Percentiles rank a stretch among this genome's conserved stretches.
Evolutionary conservation across 1,140 invertebrate species (phyloP).

Genomic region (Brevipalpus yothersi): DNA sequence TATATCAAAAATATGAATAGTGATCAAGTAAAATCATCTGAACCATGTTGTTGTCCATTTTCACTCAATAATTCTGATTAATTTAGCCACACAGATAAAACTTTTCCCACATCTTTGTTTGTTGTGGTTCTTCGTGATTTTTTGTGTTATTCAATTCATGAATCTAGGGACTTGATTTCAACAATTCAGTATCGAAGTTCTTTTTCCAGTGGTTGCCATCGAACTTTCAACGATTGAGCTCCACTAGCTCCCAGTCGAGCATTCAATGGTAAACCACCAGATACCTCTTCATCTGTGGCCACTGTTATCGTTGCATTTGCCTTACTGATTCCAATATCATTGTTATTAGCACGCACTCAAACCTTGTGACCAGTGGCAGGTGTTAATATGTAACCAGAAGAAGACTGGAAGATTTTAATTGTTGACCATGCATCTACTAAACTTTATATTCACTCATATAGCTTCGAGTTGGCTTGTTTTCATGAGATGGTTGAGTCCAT

Average conservation of each 20-base stretch:
- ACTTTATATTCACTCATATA: constrained; percentile 69
- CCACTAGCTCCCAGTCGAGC: constrained; percentile 3
- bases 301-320: constrained; percentile 54
- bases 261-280: constrained; percentile 8
- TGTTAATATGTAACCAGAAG: constrained; percentile 39
- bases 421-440: constrained; percentile 28
- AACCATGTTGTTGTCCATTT: too few relatives aligned
- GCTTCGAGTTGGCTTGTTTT: constrained; percentile 77
- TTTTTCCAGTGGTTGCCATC: constrained; percentile 17
- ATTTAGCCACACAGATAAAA: too few relatives aligned
- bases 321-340: constrained; percentile 72
- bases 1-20: too few relatives aligned
- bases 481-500: constrained; percentile 86
- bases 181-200: too few relatives aligned
- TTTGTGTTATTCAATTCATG: too few relatives aligned
- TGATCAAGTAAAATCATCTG: too few relatives aligned
- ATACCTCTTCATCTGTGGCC: constrained; percentile 73
- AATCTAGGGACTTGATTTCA: too few relatives aligned
- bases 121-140: too few relatives aligned
- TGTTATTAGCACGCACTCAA: constrained; percentile 74
- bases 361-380: constrained; percentile 88
- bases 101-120: too few relatives aligned
- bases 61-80: too few relatives aligned
- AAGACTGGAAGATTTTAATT: constrained; percentile 47
- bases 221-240: constrained; percentile 21